These are phyloP conservation scores for Iselma pallidipennis DNA, from an alignment of 2,888 invertebrate species.

Conservation along the genomic window DNA sequence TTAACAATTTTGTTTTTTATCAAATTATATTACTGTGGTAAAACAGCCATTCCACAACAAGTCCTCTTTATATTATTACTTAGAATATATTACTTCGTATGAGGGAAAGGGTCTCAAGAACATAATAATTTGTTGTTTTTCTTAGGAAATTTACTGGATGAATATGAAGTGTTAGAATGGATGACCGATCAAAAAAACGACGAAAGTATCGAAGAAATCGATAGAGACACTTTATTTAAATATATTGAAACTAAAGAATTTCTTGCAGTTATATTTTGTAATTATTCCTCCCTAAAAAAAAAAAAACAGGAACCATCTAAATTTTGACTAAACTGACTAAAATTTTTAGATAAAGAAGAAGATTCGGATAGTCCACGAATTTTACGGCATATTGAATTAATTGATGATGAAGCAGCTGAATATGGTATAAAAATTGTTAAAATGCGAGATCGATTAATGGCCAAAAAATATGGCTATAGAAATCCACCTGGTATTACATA, in stretches of 20 bases:
- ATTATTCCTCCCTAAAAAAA: conserved; percentile 59
- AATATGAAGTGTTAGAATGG: conserved; percentile 85
- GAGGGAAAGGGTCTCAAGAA: too few relatives aligned
- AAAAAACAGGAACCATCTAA: neutral
- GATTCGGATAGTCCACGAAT: conserved; percentile 79
- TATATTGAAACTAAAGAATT: conserved; percentile 90
- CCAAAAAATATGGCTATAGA: conserved; percentile 89
- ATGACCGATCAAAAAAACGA: conserved; percentile 90
- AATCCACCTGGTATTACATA: conserved; percentile 90
- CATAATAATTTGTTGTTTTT: neutral
- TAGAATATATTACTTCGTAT: neutral
- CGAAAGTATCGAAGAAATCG: conserved; percentile 88
- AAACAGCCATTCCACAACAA: conserved; percentile 53
- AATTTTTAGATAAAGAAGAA: conserved; percentile 75
- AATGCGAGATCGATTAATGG: conserved; percentile 86
- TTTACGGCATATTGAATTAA: conserved; percentile 83
- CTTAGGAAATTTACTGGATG: conserved; percentile 74
- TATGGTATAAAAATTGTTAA: conserved; percentile 91
- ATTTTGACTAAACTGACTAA: too few relatives aligned
- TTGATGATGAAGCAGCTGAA: conserved; percentile 89
- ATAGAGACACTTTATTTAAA: conserved; percentile 78
- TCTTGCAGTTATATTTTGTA: conserved; percentile 90
- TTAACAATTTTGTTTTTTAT: conserved; percentile 5
- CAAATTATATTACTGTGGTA: conserved; percentile 25
- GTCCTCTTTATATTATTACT: conserved; percentile 8